Percentiles rank a stretch among this genome's conserved stretches.
These are phyloP conservation scores for Psilopogon haemacephalus DNA, from an alignment of 2,113 vertebrate species.

Conservation along the genomic window DNA sequence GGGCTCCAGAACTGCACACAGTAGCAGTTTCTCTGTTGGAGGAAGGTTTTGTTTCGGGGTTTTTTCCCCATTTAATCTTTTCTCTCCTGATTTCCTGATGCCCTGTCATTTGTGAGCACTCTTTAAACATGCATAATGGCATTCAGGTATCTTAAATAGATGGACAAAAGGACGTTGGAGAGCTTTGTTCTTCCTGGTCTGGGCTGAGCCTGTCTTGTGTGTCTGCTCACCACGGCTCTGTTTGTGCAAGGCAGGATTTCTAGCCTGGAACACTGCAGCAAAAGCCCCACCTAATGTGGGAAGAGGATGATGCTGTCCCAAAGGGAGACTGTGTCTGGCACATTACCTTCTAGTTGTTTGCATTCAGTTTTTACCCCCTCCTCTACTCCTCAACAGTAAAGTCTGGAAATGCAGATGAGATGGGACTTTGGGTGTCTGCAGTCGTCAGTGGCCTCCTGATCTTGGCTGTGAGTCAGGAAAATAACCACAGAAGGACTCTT, in stretches of 20 bases:
- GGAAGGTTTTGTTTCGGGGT: not conserved
- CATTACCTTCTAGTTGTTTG: conserved; percentile 16
- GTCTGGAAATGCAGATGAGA: conserved; percentile 12
- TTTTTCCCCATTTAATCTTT: not conserved
- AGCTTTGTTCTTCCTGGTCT: not conserved
- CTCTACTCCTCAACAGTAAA: not conserved
- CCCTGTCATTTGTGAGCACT: not conserved
- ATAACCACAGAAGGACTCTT: not conserved
- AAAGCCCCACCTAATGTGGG: conserved; percentile 36
- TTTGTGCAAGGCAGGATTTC: not conserved
- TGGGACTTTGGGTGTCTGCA: not conserved
- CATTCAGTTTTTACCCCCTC: not conserved
- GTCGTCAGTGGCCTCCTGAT: not conserved
- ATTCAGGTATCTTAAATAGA: not conserved
- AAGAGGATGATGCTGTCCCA: conserved; percentile 2
- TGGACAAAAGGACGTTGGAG: not conserved
- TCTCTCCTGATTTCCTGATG: not conserved
- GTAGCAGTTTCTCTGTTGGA: too few relatives aligned
- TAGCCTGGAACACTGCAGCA: not conserved
- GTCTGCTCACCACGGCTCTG: not conserved
- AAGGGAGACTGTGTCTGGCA: not conserved
- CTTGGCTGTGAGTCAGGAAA: conserved; percentile 16
- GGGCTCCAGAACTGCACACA: too few relatives aligned
- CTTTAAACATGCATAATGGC: not conserved
- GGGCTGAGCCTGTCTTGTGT: not conserved